Evolutionary conservation across 2,888 invertebrate species (phyloP), one percentile per base, ranked within the genome.

Genomic region (Microctonus hyperodae): DNA sequence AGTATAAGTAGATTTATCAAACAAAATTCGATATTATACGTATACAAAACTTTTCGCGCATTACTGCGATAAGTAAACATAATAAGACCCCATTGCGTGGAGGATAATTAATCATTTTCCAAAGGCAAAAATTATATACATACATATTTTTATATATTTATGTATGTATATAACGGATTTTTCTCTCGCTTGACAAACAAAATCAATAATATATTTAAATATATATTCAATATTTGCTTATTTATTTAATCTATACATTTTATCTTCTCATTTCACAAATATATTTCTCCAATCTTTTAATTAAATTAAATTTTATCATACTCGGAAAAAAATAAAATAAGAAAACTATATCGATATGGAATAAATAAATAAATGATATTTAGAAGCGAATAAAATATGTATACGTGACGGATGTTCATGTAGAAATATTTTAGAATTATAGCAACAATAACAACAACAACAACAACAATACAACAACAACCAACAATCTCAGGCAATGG

Each of bases 301-400:
- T 65, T 55, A 16, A 44, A 44, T 65, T 60, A 16, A 44, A 44
- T 65, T 60, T 61, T 64, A 33, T 60, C 40, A 59, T 59, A 37
- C 60, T 64, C 65, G 55, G 62, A 48, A 69, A 69, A 69, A 67
- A 50, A 62, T 72, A 68, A 61, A 53, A 69, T 59, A 33, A 67
- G 35, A 61, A 40, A 35, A 64, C 68, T 57, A n/a, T n/a, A n/a
- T n/a, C n/a, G n/a, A n/a, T n/a, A n/a, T n/a, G n/a, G 62, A 33
- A 28, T 28, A 69, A 48, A 53, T 13, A 62, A 65, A 48, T 44
- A 25, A 57, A 57, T 51, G 4, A 50, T n/a, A 44, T 1, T 2
- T 4, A 16, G 6, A 55, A 2, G 20, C 16, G 33, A 55, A 16
- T 33, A 10, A 55, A 55, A 31, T 55, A 31, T 55, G 55, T 55